Evolutionary conservation across 2,888 invertebrate genomes (phyloP).

Genomic region (Argynnis bischoffii): DNA sequence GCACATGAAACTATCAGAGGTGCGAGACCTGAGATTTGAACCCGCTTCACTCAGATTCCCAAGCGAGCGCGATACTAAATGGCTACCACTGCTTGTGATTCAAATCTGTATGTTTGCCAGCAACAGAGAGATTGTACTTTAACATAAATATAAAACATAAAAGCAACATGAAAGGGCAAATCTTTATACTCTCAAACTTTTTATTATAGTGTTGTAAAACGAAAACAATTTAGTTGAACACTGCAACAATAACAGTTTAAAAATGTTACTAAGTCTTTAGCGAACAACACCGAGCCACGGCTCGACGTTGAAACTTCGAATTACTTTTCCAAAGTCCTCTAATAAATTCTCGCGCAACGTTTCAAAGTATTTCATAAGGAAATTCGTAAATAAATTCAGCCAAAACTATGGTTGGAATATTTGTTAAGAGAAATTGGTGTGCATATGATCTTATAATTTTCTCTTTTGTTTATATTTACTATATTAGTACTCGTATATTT

Average conservation of each 20-base stretch:
- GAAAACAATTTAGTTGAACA: conserved; percentile 35
- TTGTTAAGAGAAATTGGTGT: conserved; percentile 4
- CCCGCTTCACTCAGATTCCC: too few species aligned
- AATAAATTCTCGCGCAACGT: conserved; percentile 63
- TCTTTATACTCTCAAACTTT: conserved; percentile 16
- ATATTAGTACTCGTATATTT: not conserved
- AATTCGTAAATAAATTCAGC: conserved; percentile 50
- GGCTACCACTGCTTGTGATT: too few species aligned
- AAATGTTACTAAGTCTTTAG: conserved; percentile 41
- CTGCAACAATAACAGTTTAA: conserved; percentile 42
- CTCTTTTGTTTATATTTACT: not conserved
- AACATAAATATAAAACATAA: too few species aligned
- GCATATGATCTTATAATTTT: not conserved
- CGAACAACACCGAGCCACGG: conserved; percentile 39
- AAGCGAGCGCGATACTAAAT: too few species aligned
- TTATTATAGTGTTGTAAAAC: conserved; percentile 32
- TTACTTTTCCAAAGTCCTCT: conserved; percentile 60
- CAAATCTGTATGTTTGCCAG: too few species aligned
- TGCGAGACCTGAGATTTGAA: too few species aligned
- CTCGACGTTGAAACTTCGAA: conserved; percentile 50
- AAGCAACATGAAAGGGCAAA: conserved; percentile 1
- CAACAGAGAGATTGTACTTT: too few species aligned
- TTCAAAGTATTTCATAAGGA: conserved; percentile 70
- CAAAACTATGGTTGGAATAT: conserved; percentile 25
- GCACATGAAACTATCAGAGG: too few species aligned